phyloP scores from a whole-genome alignment of 2,113 vertebrate genomes.

The Burhinus bistriatus region DNA sequence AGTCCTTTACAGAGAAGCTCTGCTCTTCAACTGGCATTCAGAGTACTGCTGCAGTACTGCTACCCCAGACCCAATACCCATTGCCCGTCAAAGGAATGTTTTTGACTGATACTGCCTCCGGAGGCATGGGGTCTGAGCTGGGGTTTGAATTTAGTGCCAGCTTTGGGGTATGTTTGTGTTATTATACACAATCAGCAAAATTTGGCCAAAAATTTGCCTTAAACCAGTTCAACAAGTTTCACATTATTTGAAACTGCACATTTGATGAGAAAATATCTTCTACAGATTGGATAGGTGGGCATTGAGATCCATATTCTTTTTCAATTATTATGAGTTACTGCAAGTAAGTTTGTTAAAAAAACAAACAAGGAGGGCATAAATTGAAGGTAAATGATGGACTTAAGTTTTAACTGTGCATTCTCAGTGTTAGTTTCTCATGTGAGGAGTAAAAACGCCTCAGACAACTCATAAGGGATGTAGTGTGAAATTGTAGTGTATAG shows the following conservation, averaged over 20 bases:
- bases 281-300: neutral
- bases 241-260: neutral
- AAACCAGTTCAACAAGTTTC: constrained; percentile 12
- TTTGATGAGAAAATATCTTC: neutral
- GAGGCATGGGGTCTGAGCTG: neutral
- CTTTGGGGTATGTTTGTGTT: neutral
- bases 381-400: neutral
- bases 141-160: neutral
- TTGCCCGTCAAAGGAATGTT: neutral
- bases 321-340: neutral
- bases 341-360: too few relatives aligned
- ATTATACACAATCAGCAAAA: neutral
- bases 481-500: fast-evolving
- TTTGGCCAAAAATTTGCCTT: neutral
- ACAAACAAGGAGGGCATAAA: neutral
- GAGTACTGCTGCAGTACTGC: neutral
- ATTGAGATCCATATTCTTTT: neutral
- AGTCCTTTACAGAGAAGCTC: neutral
- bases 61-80: neutral
- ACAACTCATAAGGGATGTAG: neutral
- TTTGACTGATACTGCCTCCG: neutral
- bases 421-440: neutral
- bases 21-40: neutral
- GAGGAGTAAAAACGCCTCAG: neutral
- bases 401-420: neutral